Evolutionary conservation across 2,797 vertebrate species (phyloP), one percentile per base, ranked within the genome.

Genomic region (Columba guinea): DNA sequence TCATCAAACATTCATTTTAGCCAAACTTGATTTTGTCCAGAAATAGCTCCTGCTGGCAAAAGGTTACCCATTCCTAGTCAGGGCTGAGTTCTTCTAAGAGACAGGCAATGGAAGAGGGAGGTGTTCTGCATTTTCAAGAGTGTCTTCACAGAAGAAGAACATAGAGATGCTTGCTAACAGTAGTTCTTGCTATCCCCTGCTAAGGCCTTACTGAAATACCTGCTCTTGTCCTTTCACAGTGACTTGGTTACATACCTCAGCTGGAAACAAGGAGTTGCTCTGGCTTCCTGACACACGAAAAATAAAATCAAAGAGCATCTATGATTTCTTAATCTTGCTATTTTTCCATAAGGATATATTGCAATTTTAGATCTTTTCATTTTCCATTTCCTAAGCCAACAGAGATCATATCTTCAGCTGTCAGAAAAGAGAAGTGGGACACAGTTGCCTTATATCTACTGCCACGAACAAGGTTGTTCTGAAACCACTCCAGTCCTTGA

Each of bases 221-320:
- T 65, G 24, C 12, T 87, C 32, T 76, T 82, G 18, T 70, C 39
- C 58, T 71, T 85, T 48, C 53, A n/a, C 39, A 65, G 27, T 35
- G 7, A 93, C 46, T 70, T 73, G 68, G 32, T 91, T 95, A 86
- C 68, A 84, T 27, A 69, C 46, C 41, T 82, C 75, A 91, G 84
- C 68, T 83, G 75, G 89, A 95, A 94, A 94, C 30, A 86, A 73
- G 20, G 52, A 84, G 87, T 35, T 94, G 49, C 21, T 92, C 65
- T 67, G 51, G 1, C 4, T 70, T 94, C 84, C 65, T 93, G 91
- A 87, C 52, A 70, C 48, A 73, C 44, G 19, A 84, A 88, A 93
- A 94, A 88, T 75, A 89, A 92, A 95, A 89, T 62, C n/a, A 75
- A 95, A 92, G 15, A 74, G 19, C 8, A 51, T 39, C 27, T 64